phyloP scores from a whole-genome alignment of 2,797 vertebrate species.

The Crypturellus tataupa region DNA sequence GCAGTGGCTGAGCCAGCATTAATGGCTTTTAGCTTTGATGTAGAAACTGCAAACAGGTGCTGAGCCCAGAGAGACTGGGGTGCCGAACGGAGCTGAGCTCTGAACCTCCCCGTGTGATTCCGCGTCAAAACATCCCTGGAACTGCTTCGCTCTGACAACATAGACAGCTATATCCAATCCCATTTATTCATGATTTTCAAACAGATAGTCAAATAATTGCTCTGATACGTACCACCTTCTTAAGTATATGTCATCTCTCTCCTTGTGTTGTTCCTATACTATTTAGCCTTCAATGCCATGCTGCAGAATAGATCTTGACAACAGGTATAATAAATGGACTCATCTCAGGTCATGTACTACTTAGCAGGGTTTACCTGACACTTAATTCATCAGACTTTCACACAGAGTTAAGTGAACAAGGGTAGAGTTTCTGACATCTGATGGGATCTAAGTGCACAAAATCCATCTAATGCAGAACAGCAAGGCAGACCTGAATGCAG shows the following conservation, averaged over 20 bases:
- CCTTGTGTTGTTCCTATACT: neutral
- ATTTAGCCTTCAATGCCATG: neutral
- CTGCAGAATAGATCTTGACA: slow-evolving; percentile 4
- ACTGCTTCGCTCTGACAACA: neutral
- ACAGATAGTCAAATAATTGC: neutral
- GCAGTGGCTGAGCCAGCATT: neutral
- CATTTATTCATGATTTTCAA: slow-evolving; percentile 19
- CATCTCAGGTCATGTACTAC: neutral
- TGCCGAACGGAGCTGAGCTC: accelerated
- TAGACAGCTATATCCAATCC: neutral
- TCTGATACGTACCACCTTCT: neutral
- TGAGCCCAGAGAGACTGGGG: neutral
- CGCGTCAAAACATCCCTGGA: neutral
- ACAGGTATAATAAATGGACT: neutral
- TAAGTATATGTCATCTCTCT: neutral
- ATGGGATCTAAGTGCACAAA: slow-evolving; percentile 1
- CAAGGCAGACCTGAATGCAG: neutral
- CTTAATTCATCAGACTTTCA: slow-evolving; percentile 21
- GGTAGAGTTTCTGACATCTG: slow-evolving; percentile 9
- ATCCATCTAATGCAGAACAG: neutral
- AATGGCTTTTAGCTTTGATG: neutral
- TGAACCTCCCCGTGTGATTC: neutral
- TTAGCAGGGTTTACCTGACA: slow-evolving; percentile 26
- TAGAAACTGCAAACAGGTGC: neutral
- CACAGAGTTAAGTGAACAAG: neutral